Evolutionary conservation across 2,888 invertebrate genomes (phyloP).

Genomic region (Microplitis deprimator): DNA sequence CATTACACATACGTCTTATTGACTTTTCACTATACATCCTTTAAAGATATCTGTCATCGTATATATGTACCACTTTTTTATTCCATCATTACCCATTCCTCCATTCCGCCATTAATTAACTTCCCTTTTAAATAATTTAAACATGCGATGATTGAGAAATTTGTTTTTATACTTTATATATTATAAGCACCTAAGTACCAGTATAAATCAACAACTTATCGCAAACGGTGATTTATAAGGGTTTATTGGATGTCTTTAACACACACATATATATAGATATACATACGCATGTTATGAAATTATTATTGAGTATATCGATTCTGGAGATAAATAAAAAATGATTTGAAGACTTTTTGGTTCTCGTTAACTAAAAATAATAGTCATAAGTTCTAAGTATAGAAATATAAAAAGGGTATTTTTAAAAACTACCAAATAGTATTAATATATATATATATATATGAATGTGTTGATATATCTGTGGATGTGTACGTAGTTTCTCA

Average conservation of each 20-base stretch:
- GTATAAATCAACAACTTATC: background rate
- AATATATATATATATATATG: background rate
- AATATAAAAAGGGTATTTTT: background rate
- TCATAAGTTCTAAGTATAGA: too few relatives aligned
- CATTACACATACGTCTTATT: constrained; percentile 1
- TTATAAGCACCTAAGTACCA: background rate
- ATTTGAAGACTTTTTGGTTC: background rate
- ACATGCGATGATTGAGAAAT: background rate
- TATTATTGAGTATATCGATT: background rate
- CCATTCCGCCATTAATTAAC: background rate
- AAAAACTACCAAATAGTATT: background rate
- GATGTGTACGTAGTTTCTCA: background rate
- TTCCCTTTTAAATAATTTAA: background rate
- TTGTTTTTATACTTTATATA: background rate
- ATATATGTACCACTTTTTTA: background rate
- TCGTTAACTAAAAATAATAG: background rate
- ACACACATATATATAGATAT: background rate
- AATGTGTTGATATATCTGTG: background rate
- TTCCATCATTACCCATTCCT: background rate
- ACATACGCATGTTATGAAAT: background rate
- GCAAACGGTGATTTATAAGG: background rate
- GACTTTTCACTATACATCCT: background rate
- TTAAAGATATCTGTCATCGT: background rate
- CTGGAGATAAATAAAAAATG: background rate
- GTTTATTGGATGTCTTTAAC: background rate